These are phyloP conservation scores for Syrista parreyssii DNA, from an alignment of 2,888 invertebrate genomes.

Conservation along the genomic window DNA sequence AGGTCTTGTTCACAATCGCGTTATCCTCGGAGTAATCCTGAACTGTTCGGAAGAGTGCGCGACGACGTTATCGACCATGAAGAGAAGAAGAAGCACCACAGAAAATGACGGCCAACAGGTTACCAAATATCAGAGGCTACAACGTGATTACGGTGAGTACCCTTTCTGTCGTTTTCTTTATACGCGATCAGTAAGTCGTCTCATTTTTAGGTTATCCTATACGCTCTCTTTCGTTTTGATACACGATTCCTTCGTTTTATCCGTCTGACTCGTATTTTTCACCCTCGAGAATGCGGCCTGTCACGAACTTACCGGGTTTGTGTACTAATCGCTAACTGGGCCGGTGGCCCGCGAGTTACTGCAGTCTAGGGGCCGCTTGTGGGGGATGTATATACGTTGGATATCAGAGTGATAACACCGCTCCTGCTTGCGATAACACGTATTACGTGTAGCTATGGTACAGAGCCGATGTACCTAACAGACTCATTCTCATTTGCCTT, in stretches of 20 bases:
- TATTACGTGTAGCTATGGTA: neutral
- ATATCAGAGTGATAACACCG: constrained; percentile 59
- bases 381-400: constrained; percentile 57
- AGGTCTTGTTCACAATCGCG: neutral
- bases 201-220: constrained; percentile 1
- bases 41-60: neutral
- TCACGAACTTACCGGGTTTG: neutral
- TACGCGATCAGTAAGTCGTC: neutral
- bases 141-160: constrained; percentile 46
- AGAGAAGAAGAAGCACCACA: constrained; percentile 38
- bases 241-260: constrained; percentile 8
- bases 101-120: constrained; percentile 27
- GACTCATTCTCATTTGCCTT: neutral
- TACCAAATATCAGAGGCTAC: constrained; percentile 35
- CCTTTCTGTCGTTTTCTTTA: neutral
- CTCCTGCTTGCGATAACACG: constrained; percentile 50
- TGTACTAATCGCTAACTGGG: constrained; percentile 30
- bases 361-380: constrained; percentile 50
- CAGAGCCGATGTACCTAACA: neutral
- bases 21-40: neutral
- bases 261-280: constrained; percentile 2
- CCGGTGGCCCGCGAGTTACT: constrained; percentile 58
- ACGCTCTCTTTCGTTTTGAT: constrained; percentile 8
- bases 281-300: neutral
- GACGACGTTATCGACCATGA: constrained; percentile 32